phyloP scores from a whole-genome alignment of 2,113 vertebrate species.

The Tragulus kanchil region DNA sequence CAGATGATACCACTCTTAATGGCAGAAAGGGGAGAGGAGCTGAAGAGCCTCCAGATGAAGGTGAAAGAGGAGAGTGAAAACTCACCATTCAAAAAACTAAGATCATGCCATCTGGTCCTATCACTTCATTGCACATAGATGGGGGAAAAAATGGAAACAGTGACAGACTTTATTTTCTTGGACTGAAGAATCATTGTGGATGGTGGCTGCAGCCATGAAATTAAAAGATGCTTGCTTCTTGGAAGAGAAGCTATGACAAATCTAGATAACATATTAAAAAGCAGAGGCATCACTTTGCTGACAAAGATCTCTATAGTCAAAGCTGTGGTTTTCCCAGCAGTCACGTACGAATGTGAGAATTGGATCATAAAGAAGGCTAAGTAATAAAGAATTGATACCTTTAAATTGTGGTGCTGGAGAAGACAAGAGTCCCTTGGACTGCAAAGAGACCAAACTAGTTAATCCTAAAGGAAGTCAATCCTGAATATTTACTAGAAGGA shows the following conservation, averaged over 20 bases:
- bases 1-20: background rate
- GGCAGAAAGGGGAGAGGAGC: background rate
- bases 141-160: background rate
- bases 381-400: background rate
- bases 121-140: background rate
- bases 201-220: background rate
- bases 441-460: background rate
- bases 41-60: background rate
- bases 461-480: background rate
- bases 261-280: background rate
- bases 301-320: background rate
- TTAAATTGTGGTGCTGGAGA: background rate
- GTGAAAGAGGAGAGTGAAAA: background rate
- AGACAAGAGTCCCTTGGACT: background rate
- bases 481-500: background rate
- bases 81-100: background rate
- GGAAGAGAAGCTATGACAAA: background rate
- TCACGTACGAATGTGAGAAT: background rate
- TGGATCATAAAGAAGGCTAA: background rate
- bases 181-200: background rate
- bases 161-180: background rate
- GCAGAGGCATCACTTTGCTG: background rate
- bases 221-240: background rate
- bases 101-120: background rate
- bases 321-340: background rate